These are phyloP conservation scores for Chauna torquata DNA, from an alignment of 2,113 vertebrate genomes.

Conservation along the genomic window DNA sequence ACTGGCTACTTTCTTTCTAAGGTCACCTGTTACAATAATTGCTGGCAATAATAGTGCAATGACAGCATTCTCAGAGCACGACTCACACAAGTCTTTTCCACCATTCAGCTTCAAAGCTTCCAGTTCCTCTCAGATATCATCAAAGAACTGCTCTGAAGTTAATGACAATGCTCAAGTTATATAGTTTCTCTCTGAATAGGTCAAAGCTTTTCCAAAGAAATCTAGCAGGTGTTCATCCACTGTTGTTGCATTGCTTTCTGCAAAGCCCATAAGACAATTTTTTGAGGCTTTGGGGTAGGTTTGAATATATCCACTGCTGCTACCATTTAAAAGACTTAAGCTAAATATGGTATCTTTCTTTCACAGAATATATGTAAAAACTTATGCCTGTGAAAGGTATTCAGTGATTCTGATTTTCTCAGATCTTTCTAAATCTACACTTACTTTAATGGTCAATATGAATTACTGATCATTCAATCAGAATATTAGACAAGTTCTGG, in stretches of 20 bases:
- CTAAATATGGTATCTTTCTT: not conserved
- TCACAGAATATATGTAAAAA: not conserved
- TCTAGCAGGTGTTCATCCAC: not conserved
- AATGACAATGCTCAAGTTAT: not conserved
- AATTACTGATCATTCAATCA: not conserved
- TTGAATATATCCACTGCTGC: not conserved
- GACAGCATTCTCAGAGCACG: not conserved
- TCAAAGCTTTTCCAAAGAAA: not conserved
- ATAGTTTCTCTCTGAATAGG: not conserved
- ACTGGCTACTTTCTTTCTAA: not conserved
- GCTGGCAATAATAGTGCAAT: not conserved
- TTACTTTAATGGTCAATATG: not conserved
- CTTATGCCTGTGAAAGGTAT: not conserved
- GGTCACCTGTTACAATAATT: not conserved
- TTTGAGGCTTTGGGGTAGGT: not conserved
- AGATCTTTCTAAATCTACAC: not conserved
- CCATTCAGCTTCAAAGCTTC: not conserved
- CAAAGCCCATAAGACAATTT: not conserved
- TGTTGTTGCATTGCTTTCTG: not conserved
- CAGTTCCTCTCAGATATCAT: not conserved
- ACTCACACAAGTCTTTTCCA: not conserved
- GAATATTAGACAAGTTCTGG: not conserved
- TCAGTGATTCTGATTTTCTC: not conserved
- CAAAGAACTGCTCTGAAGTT: conserved; percentile 20
- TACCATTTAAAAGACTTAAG: not conserved